Evolutionary conservation across 2,113 vertebrate genomes (phyloP).

Genomic region (Solea senegalensis): DNA sequence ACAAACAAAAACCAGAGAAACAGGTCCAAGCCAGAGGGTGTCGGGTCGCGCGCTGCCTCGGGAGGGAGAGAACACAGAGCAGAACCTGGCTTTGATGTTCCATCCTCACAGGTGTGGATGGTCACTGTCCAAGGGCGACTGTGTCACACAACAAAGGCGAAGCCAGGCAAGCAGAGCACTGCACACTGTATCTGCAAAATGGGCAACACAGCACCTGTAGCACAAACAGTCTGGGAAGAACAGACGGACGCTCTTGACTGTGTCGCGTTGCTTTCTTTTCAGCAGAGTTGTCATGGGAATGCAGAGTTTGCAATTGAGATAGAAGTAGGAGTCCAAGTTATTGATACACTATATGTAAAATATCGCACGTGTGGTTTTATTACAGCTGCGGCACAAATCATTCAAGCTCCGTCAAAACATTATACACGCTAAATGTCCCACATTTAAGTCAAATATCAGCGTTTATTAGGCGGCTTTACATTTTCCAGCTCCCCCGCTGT

Average conservation of each 20-base stretch:
- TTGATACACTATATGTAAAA: too few relatives aligned
- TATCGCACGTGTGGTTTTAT: too few relatives aligned
- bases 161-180: neutral
- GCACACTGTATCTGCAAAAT: neutral
- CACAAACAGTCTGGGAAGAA: neutral
- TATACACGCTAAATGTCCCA: too few relatives aligned
- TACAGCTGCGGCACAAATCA: too few relatives aligned
- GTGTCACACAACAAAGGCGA: neutral
- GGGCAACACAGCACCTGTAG: neutral
- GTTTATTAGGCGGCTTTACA: neutral
- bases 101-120: neutral
- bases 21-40: too few relatives aligned
- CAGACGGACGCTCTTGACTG: neutral
- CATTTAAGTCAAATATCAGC: slow-evolving; percentile 36
- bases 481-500: neutral
- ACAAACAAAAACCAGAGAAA: too few relatives aligned
- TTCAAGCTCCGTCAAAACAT: too few relatives aligned
- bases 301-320: too few relatives aligned
- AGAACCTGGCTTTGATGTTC: neutral
- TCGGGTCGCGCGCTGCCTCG: too few relatives aligned
- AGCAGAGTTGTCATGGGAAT: too few relatives aligned
- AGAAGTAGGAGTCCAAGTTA: too few relatives aligned
- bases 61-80: neutral
- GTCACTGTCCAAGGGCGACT: neutral
- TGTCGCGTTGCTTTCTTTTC: neutral